Conservation (phyloP, 2,888 invertebrate genomes). For the Drosophila koepferae region DNA sequence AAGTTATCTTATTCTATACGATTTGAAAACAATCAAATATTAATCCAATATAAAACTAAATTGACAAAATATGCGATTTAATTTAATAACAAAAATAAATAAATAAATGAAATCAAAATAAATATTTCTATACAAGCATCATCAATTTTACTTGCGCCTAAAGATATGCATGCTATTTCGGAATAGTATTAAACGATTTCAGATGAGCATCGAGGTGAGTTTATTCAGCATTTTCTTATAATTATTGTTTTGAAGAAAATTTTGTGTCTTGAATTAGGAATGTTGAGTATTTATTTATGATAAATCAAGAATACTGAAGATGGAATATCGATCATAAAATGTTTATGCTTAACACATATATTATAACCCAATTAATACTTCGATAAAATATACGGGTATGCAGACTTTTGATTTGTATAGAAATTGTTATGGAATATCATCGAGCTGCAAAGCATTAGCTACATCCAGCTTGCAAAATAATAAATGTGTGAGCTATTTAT, state of each 20-base stretch:
- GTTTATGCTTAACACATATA: not conserved
- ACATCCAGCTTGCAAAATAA: not conserved
- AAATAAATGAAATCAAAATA: too few relatives aligned
- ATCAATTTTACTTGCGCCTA: not conserved
- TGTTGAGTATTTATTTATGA: not conserved
- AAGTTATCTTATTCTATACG: too few relatives aligned
- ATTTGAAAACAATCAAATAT: too few relatives aligned
- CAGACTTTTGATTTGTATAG: not conserved
- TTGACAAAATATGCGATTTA: too few relatives aligned
- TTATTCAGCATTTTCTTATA: not conserved
- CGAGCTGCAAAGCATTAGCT: not conserved
- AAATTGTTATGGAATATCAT: not conserved
- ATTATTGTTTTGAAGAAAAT: not conserved
- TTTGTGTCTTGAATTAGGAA: not conserved
- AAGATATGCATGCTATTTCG: not conserved
- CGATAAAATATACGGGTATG: not conserved
- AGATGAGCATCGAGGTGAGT: not conserved
- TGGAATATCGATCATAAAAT: not conserved
- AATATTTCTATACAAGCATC: not conserved
- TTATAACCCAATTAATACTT: not conserved
- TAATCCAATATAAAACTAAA: too few relatives aligned
- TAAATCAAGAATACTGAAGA: not conserved
- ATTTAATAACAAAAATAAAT: too few relatives aligned
- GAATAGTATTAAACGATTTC: not conserved
- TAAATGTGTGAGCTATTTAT: not conserved